These are phyloP conservation scores for Nomia melanderi DNA, from an alignment of 1,140 invertebrate species.

Conservation along the genomic window DNA sequence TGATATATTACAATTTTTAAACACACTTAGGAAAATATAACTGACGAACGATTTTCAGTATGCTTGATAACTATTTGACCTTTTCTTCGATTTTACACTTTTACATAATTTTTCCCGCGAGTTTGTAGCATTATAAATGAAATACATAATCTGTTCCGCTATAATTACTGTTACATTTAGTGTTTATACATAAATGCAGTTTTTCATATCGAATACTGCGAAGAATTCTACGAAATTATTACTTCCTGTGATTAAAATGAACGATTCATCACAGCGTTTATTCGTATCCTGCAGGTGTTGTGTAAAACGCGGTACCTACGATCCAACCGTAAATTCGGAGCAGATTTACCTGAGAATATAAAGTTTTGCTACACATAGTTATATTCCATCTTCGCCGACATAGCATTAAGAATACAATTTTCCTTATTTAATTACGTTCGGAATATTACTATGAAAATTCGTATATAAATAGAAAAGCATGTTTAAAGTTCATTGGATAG, in stretches of 20 bases:
- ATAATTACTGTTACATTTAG: background rate
- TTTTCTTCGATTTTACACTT: too few species aligned
- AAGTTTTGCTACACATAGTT: background rate
- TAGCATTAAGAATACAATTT: background rate
- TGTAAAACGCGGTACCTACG: background rate
- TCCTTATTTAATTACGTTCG: background rate
- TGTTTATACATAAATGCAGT: background rate
- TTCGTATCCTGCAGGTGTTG: conserved; percentile 1
- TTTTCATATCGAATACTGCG: background rate
- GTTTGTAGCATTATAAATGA: background rate
- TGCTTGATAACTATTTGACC: too few species aligned
- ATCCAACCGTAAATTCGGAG: background rate
- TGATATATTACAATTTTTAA: too few species aligned
- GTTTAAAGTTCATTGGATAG: background rate
- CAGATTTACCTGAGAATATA: background rate
- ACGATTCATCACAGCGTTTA: conserved; percentile 8
- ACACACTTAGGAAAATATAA: too few species aligned
- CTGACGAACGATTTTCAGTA: too few species aligned
- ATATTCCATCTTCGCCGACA: too few species aligned
- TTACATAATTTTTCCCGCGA: too few species aligned
- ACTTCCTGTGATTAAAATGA: conserved; percentile 8
- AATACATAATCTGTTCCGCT: background rate
- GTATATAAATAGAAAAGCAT: background rate
- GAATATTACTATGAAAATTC: background rate
- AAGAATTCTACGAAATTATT: conserved; percentile 8